These are phyloP conservation scores for Caenorhabditis afra DNA, from an alignment of 2,888 invertebrate species.

Conservation along the genomic window DNA sequence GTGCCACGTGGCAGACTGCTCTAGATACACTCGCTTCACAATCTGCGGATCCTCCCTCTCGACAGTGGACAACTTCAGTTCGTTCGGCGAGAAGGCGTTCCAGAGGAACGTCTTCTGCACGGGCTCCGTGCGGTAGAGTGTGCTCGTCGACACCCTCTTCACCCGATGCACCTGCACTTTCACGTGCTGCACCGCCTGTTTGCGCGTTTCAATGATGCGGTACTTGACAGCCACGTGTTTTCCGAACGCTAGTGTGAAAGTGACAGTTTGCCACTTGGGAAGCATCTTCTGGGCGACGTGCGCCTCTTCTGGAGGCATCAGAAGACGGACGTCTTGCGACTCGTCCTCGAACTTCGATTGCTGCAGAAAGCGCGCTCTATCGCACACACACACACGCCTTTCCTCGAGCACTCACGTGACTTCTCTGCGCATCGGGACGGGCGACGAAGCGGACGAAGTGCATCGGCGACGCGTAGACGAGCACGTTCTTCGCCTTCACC, in stretches of 20 bases:
- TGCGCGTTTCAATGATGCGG: conserved; percentile 45
- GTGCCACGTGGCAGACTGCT: conserved; percentile 27
- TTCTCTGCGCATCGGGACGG: conserved; percentile 33
- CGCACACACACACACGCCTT: too few species aligned
- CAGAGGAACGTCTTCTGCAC: conserved; percentile 18
- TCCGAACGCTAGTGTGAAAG: conserved; percentile 57
- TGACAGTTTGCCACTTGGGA: conserved; percentile 57
- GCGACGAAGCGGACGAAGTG: conserved; percentile 37
- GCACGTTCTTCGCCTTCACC: conserved; percentile 21
- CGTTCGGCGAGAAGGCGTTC: conserved; percentile 17
- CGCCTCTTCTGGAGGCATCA: conserved; percentile 44
- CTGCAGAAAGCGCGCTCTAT: too few species aligned
- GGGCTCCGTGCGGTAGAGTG: conserved; percentile 48
- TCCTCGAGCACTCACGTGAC: conserved; percentile 10
- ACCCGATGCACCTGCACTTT: conserved; percentile 29
- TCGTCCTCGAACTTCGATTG: conserved; percentile 38
- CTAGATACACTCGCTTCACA: conserved; percentile 49
- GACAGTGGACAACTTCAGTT: conserved; percentile 50
- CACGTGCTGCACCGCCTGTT: conserved; percentile 25
- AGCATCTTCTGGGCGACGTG: conserved; percentile 36
- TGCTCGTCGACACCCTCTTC: conserved; percentile 31
- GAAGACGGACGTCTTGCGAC: conserved; percentile 29
- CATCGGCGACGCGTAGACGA: conserved; percentile 41
- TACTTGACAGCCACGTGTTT: conserved; percentile 58
- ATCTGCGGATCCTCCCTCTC: conserved; percentile 57